phyloP scores from a whole-genome alignment of 2,113 vertebrate genomes.

The Platichthys flesus region DNA sequence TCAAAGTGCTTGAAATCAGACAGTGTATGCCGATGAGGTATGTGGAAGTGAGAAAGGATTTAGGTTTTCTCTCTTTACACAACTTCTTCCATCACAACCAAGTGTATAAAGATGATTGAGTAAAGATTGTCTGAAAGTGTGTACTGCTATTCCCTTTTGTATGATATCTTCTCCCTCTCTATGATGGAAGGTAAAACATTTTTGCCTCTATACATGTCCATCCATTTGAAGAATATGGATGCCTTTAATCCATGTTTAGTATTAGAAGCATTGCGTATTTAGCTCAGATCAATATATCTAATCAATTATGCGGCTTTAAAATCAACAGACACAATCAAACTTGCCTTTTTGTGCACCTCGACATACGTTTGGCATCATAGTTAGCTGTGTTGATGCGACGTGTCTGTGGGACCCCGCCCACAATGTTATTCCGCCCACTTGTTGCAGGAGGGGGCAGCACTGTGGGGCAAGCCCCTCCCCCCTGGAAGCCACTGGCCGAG shows the following conservation, averaged over 20 bases:
- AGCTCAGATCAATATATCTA: background rate
- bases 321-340: slow-evolving; percentile 1
- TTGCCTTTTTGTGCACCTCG: slow-evolving; percentile 15
- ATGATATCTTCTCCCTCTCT: background rate
- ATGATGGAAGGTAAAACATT: background rate
- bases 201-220: background rate
- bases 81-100: no score
- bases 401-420: slow-evolving; percentile 80
- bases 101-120: background rate
- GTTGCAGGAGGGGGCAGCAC: slow-evolving; percentile 91
- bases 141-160: background rate
- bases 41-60: background rate
- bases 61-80: background rate
- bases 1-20: slow-evolving; percentile 3
- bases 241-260: background rate
- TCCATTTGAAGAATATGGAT: slow-evolving; percentile 32
- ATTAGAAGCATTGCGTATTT: background rate
- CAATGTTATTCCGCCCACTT: slow-evolving; percentile 92
- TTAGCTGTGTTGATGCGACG: slow-evolving; percentile 60
- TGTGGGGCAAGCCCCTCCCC: slow-evolving; percentile 82
- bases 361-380: slow-evolving; percentile 33
- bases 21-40: background rate
- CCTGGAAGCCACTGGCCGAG: slow-evolving; percentile 88
- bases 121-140: background rate
- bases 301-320: slow-evolving; percentile 2